Base-by-base conservation (phyloP, 1,140 invertebrate species). In the Planococcus citri region DNA sequence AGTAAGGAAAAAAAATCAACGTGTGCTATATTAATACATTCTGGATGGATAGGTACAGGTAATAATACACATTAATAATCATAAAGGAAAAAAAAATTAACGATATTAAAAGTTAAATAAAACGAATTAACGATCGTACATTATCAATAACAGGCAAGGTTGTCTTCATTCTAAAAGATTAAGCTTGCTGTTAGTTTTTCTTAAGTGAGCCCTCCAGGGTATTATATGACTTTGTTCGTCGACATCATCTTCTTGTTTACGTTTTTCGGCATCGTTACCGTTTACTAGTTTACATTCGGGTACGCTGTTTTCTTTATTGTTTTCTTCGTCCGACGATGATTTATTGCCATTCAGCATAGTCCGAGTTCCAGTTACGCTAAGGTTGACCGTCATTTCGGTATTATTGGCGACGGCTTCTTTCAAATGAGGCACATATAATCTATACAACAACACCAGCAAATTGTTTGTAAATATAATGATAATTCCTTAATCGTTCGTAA, bases 101-200 rank as follows among this genome's bases (percentile, higher is more conserved):
- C 17, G 17, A 58, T 20, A 58, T n/a, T 6, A 58, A 41, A 41
- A 58, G 21, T n/a, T 20, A 58, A 58, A 58, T 20, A 58, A 58
- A 58, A 58, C 17, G 17, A n/a, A 58, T 58, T 10, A 41, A 41
- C 9, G 37, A 10, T 41, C 37, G 37, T 10, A 41, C 37, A n/a
- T n/a, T n/a, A n/a, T 10, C 37, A n/a, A 9, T n/a, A 41, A 10
- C 37, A 41, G n/a, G n/a, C n/a, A 41, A 41, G 9, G 6, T 20
- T 20, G 21, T 20, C n/a, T n/a, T 73, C 38, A 89, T 77, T 88
- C 87, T 71, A 89, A 79, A 72, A 89, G 81, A 76, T 87, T 89
- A 21, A 90, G 80, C 74, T 87, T 89, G 79, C 89, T 92, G 77
- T 92, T 92, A 1, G 91, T 94, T 80, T 94, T 94, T 74, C 90